These are phyloP conservation scores for Pediacus dermestoides DNA, from an alignment of 2,888 invertebrate species.

Conservation along the genomic window DNA sequence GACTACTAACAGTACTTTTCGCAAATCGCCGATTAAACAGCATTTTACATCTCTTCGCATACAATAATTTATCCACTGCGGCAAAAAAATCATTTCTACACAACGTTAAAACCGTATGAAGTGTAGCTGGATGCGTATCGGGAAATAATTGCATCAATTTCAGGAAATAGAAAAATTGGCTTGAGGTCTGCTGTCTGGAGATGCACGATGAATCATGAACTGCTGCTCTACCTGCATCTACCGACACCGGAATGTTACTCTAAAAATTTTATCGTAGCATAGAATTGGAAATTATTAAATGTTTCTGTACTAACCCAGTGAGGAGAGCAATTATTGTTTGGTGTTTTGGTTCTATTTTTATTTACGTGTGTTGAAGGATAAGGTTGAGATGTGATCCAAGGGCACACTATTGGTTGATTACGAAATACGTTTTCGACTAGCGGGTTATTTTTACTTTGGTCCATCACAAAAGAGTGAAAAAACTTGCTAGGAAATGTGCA, in stretches of 20 bases:
- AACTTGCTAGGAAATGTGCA: too few species aligned
- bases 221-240: too few species aligned
- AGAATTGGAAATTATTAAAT: too few species aligned
- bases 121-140: slow-evolving; percentile 46
- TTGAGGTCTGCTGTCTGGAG: slow-evolving; percentile 39
- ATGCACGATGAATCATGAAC: too few species aligned
- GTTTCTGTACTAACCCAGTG: too few species aligned
- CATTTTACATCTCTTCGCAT: slow-evolving; percentile 39
- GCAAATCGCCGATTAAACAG: too few species aligned
- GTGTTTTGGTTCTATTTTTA: slow-evolving; percentile 31
- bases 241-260: too few species aligned
- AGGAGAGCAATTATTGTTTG: too few species aligned
- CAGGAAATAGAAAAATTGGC: slow-evolving; percentile 46
- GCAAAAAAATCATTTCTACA: slow-evolving; percentile 46
- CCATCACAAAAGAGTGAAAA: too few species aligned
- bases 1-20: too few species aligned
- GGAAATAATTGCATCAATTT: slow-evolving; percentile 49
- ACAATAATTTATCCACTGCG: slow-evolving; percentile 46
- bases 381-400: slow-evolving; percentile 37
- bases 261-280: too few species aligned
- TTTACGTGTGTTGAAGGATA: too few species aligned
- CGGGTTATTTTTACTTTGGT: slow-evolving; percentile 19
- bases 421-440: slow-evolving; percentile 22
- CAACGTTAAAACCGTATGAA: slow-evolving; percentile 44
- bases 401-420: slow-evolving; percentile 35